Evolutionary conservation across 2,797 vertebrate species (phyloP).

Genomic region (Erithacus rubecula): DNA sequence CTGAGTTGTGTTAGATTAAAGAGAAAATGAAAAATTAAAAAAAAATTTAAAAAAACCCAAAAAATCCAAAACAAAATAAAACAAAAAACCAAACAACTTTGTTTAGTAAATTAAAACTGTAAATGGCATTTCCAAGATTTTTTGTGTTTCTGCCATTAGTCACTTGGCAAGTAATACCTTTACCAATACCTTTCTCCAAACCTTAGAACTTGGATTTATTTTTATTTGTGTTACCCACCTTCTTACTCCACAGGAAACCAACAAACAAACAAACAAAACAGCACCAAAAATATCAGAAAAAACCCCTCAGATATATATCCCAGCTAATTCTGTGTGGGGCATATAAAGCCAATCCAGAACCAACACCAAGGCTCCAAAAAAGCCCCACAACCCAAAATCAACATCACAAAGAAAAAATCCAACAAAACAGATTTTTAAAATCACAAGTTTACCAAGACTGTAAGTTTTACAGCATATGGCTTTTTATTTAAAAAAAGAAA

Average conservation of each 20-base stretch:
- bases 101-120: not conserved
- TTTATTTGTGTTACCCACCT: not conserved
- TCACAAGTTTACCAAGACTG: not conserved
- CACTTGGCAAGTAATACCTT: not conserved
- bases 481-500: not conserved
- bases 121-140: not conserved
- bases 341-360: not conserved
- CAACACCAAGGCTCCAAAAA: not conserved
- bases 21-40: not conserved
- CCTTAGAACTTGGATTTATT: not conserved
- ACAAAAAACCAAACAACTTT: no score
- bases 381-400: rapidly evolving
- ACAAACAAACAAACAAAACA: not conserved
- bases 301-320: not conserved
- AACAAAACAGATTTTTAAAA: not conserved
- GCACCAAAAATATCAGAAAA: not conserved
- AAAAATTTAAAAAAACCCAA: not conserved
- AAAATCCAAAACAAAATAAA: no score
- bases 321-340: not conserved
- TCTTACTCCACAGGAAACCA: not conserved
- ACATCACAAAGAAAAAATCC: not conserved
- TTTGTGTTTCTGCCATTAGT: not conserved
- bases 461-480: not conserved
- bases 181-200: not conserved
- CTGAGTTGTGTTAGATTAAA: not conserved